Evolutionary conservation across 2,888 invertebrate genomes (phyloP).

Genomic region (Agriotes lineatus): DNA sequence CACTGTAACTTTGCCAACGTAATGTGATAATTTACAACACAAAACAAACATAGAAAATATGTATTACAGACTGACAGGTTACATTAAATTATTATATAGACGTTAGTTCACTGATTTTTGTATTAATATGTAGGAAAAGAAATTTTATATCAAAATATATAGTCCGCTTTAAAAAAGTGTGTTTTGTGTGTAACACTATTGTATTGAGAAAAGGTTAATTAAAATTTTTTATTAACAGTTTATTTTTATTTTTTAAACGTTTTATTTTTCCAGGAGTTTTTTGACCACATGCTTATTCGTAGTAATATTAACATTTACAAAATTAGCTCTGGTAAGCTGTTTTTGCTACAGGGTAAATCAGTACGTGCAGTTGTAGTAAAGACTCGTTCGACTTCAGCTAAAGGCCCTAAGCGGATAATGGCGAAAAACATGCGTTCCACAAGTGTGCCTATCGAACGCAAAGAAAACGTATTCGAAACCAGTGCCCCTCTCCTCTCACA

Average conservation of each 20-base stretch:
- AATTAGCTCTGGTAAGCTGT: conserved; percentile 58
- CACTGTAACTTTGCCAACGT: not conserved
- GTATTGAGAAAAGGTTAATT: conserved; percentile 11
- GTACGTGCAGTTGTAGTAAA: conserved; percentile 54
- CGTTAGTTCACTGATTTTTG: not conserved
- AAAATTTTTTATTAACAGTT: conserved; percentile 17
- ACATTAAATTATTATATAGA: not conserved
- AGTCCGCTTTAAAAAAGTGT: conserved; percentile 7
- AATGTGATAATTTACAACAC: conserved; percentile 9
- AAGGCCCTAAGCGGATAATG: conserved; percentile 46
- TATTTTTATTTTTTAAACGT: conserved; percentile 18
- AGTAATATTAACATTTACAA: conserved; percentile 18
- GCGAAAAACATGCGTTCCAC: conserved; percentile 47
- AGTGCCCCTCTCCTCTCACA: conserved; percentile 48
- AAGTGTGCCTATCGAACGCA: conserved; percentile 57
- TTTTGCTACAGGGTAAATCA: conserved; percentile 62
- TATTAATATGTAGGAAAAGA: not conserved
- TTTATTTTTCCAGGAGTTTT: conserved; percentile 20
- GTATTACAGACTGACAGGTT: conserved; percentile 8
- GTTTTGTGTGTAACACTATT: conserved; percentile 21
- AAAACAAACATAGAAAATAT: not conserved
- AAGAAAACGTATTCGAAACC: conserved; percentile 57
- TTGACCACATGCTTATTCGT: not conserved
- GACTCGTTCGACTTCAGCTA: conserved; percentile 50
- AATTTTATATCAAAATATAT: conserved; percentile 6